A percentile compares a stretch with the other conserved stretches of the same genome.
phyloP scores from a whole-genome alignment of 2,888 invertebrate genomes.

The Endomychus coccineus region DNA sequence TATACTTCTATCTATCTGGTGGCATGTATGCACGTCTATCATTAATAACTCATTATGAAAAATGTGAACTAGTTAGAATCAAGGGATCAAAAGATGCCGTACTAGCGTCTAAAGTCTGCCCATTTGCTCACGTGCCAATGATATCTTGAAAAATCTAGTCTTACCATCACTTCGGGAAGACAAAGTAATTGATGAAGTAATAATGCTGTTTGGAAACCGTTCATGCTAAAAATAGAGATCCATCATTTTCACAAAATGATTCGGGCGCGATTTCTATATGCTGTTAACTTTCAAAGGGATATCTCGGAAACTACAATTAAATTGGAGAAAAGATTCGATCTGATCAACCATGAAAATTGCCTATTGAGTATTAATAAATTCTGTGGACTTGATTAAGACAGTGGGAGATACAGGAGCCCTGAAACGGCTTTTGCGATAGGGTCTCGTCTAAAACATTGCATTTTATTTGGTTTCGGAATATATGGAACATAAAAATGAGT shows the following conservation, averaged over 20 bases:
- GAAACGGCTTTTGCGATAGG: conserved; percentile 4
- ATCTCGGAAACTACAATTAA: too few species aligned
- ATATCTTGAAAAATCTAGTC: not conserved
- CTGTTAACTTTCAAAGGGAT: not conserved
- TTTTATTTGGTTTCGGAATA: conserved; percentile 5
- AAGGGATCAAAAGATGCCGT: not conserved
- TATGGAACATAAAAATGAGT: conserved; percentile 2
- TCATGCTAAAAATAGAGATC: conserved; percentile 7
- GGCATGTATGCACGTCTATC: conserved; percentile 3
- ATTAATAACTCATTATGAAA: not conserved
- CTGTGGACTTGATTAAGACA: conserved; percentile 1
- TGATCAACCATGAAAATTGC: not conserved
- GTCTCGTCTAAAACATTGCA: conserved; percentile 1
- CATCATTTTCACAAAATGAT: conserved; percentile 4
- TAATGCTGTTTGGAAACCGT: conserved; percentile 4
- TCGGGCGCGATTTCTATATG: not conserved
- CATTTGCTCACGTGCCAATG: not conserved
- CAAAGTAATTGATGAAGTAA: not conserved
- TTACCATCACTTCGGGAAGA: conserved; percentile 2
- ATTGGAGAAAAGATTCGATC: conserved; percentile 1
- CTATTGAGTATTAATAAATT: not conserved
- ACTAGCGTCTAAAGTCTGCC: not conserved
- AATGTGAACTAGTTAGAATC: not conserved
- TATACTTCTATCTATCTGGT: too few species aligned
- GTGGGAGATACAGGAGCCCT: not conserved